Evolutionary conservation across 37 sponge, comb jelly and placozoan genomes (phyloP), one percentile per base, ranked within the genome.

Genomic region (Agelas oroides): DNA sequence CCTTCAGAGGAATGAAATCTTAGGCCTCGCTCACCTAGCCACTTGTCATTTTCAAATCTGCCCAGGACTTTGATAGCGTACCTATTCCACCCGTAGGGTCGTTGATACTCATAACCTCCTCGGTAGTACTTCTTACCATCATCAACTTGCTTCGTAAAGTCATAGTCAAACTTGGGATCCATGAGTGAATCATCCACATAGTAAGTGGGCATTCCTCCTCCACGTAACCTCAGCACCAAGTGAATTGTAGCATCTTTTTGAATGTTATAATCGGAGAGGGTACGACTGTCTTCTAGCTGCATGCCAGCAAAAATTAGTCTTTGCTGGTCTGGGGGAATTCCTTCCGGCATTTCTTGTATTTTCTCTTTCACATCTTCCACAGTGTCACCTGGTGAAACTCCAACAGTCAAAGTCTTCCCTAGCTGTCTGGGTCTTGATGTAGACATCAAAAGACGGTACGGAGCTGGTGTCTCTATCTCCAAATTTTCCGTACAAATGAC

Each of bases 41-140:
- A n/a, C n/a, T n/a, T n/a, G n/a, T n/a, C n/a, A n/a, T n/a, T n/a
- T n/a, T n/a, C n/a, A n/a, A n/a, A n/a, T n/a, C n/a, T n/a, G n/a
- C n/a, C n/a, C n/a, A n/a, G n/a, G n/a, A n/a, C n/a, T n/a, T n/a
- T n/a, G n/a, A n/a, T n/a, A n/a, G n/a, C n/a, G n/a, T n/a, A n/a
- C n/a, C n/a, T n/a, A n/a, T n/a, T n/a, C n/a, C n/a, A n/a, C n/a
- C n/a, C n/a, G n/a, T n/a, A n/a, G n/a, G n/a, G 76, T 27, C 73
- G 37, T 13, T 72, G 2, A 19, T 72, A 72, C n/a, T 36, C 41
- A 20, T 19, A 72, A 25, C 73, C 73, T 21, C 73, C 73, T 28
- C 73, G 73, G 36, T 36, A 37, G 53, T 72, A 72, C 53, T 36
- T 37, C 46, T 41, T 36, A 5, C 41, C 41, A 33, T 72, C 73